Conservation (phyloP, 2,113 vertebrate genomes). For the Ptilonorhynchus violaceus region DNA sequence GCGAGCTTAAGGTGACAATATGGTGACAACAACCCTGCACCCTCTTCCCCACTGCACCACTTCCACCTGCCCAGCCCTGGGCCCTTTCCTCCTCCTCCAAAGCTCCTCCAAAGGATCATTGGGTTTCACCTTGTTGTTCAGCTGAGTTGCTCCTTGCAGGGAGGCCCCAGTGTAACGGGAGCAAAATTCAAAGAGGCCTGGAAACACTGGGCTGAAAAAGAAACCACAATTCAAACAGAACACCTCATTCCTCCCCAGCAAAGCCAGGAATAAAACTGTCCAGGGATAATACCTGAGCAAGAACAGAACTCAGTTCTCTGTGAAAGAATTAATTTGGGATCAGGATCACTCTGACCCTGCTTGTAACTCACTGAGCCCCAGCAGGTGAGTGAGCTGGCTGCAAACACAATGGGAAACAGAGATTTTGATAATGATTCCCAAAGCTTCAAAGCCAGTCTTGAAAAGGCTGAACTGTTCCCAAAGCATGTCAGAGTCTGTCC, state of each 20-base stretch:
- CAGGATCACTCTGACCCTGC: background rate
- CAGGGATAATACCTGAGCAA: background rate
- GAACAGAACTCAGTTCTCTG: background rate
- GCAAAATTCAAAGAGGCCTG: conserved; percentile 97
- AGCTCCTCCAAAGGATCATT: background rate
- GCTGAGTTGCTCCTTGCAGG: conserved; percentile 94
- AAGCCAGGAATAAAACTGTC: background rate
- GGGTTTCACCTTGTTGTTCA: conserved; percentile 96
- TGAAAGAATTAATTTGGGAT: background rate
- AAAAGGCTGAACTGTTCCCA: background rate
- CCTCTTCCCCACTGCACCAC: background rate
- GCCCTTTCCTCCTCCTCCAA: background rate
- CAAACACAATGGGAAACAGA: background rate
- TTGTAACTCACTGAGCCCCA: background rate
- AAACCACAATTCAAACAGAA: background rate
- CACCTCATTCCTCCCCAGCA: background rate
- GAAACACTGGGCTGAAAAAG: conserved; percentile 90
- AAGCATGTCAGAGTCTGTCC: fast-evolving
- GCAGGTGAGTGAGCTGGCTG: background rate
- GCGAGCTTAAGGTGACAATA: background rate
- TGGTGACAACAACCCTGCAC: background rate
- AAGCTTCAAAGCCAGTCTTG: background rate
- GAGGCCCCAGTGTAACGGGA: conserved; percentile 97
- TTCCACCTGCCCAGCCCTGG: background rate
- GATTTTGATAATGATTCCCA: background rate